A percentile compares a stretch with the other conserved stretches of the same genome.
phyloP scores from a whole-genome alignment of 2,113 vertebrate genomes.

The Heterocephalus glaber region DNA sequence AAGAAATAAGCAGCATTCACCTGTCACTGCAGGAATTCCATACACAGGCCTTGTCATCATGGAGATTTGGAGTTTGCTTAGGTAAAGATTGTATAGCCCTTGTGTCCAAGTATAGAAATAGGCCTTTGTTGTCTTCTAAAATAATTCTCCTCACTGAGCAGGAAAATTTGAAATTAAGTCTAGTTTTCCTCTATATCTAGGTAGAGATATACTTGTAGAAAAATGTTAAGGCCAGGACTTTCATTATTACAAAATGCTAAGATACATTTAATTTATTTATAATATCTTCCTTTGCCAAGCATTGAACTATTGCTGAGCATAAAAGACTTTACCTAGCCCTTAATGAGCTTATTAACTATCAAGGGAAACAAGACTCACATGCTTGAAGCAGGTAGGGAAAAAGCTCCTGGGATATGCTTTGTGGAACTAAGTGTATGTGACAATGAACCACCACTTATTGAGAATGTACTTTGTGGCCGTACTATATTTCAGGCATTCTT shows the following conservation, averaged over 20 bases:
- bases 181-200: background rate
- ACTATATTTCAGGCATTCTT: background rate
- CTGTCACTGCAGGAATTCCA: conserved; percentile 8
- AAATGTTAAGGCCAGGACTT: background rate
- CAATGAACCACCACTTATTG: background rate
- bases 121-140: conserved; percentile 17
- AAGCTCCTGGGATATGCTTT: background rate
- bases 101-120: background rate
- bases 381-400: background rate
- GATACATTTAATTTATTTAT: background rate
- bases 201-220: background rate
- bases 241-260: background rate
- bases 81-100: background rate
- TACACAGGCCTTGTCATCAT: background rate
- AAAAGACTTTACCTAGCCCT: background rate
- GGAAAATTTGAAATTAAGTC: conserved; percentile 37
- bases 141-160: background rate
- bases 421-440: background rate
- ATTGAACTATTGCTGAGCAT: background rate
- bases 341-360: background rate
- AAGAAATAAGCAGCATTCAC: background rate
- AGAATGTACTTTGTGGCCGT: background rate
- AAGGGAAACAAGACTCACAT: background rate
- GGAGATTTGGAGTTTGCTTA: background rate
- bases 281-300: background rate